Evolutionary conservation across 1,140 invertebrate genomes (phyloP).

Genomic region (Tetraneura akinire): DNA sequence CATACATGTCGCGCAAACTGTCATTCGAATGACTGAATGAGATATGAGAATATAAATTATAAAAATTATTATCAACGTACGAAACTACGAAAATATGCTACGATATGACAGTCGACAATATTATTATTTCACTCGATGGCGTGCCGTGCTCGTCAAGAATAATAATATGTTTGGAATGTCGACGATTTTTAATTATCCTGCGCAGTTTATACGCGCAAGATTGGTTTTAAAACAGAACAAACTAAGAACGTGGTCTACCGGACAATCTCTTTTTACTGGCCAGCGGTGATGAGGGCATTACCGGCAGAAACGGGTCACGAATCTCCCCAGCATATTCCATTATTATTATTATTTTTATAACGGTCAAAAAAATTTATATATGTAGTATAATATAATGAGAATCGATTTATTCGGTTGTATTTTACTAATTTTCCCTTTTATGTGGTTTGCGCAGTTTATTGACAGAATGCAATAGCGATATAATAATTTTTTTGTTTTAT

Average conservation of each 20-base stretch:
- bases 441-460: no score
- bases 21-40: background rate
- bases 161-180: background rate
- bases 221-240: constrained; percentile 4
- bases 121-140: background rate
- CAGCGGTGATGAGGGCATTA: background rate
- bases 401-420: background rate
- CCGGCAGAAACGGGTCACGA: constrained; percentile 18
- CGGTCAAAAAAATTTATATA: background rate
- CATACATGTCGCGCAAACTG: background rate
- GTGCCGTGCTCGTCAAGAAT: no score
- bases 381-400: background rate
- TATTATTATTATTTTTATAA: background rate
- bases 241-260: background rate
- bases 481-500: no score
- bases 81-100: background rate
- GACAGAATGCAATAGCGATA: no score
- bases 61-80: no score
- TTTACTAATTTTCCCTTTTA: no score
- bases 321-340: background rate
- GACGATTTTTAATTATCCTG: constrained; percentile 7
- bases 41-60: no score
- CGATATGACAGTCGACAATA: constrained; percentile 2
- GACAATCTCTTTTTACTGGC: constrained; percentile 29
- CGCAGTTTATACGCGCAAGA: no score